Base-by-base conservation (phyloP, 2,888 invertebrate genomes). In the Rhabditoides inermis region DNA sequence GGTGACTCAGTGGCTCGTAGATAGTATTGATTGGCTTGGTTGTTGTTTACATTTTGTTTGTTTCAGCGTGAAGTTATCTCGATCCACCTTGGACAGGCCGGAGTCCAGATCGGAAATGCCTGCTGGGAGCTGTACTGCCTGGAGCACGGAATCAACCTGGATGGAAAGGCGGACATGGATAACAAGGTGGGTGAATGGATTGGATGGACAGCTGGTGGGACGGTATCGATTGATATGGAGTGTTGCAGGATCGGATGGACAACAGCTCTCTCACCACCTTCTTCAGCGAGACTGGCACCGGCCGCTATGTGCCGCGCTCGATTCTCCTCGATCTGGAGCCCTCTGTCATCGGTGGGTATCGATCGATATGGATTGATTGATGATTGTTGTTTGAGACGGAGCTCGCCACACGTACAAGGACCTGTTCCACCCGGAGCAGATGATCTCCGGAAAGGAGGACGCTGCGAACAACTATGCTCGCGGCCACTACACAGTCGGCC, bases 391-490 rank as follows among this genome's bases (percentile, higher is more conserved):
- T 25, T 25, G 26, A 49, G 57, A 60, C 45, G 88, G 88, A 82
- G 88, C 90, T 63, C 85, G 89, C n/a, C n/a, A n/a, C n/a, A 88
- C 88, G 69, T 80, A 80, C 73, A 70, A 72, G 48, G 90, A 75
- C 50, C 63, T 77, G 28, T 77, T 77, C 63, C 77, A 77, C 41
- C 91, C 91, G 61, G 91, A 92, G 82, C 92, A 92, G 81, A 83
- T 91, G 79, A 60, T 91, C 81, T 90, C 89, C 73, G 90, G 90
- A 69, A 91, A 91, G 80, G 90, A 91, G 81, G 91, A 91, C 40
- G 91, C 92, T 42, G 92, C 92, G 70, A 92, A 92, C 82, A 92
- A 92, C 82, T 92, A 92, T 69, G 92, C 92, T 56, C 85, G 92
- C 75, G 92, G 92, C 58, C 92, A 92, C 81, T 94, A 92, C 84